Evolutionary conservation across 2,797 vertebrate species (phyloP), one percentile per base, ranked within the genome.

Genomic region (Myiotriccus ornatus): DNA sequence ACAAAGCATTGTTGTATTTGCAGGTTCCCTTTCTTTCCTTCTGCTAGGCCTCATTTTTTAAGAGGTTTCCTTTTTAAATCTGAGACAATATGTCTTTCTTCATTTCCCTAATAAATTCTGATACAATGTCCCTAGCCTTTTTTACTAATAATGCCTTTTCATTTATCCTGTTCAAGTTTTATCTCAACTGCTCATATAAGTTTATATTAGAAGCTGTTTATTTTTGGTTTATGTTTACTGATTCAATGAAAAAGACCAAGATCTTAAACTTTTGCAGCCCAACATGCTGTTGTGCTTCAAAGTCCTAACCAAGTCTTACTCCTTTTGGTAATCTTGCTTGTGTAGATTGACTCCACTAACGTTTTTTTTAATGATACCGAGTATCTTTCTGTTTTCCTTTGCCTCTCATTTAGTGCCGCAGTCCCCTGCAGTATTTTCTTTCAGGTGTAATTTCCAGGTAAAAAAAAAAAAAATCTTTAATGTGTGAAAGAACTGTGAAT

Each of bases 1-100:
- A 82, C 24, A 85, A 89, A 84, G 52, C 56, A 74, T 17, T 93
- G 55, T 24, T 88, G 20, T 60, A 68, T 73, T 67, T 79, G 37
- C 34, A 87, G n/a, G 37, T 50, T 85, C 49, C 59, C 34, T 53
- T 83, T 80, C 43, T 78, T 93, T 69, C 39, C 71, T 85, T 84
- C 49, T 69, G 21, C 14, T 56, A 88, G 82, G 73, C 78, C 47
- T 90, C 62, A 62, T 70, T 93, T 96, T 89, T 87, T 2, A 87
- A 92, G 75, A 89, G 24, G 84, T 77, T 95, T 92, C 62, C 90
- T 87, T 84, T 87, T 68, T 65, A 93, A 83, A 85, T 65, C 70
- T 53, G 35, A 92, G 47, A 95, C 82, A 91, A 64, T 87, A 73
- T 57, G 56, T 91, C 84, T 85, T 87, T 90, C 92, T 87, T 93